These are phyloP conservation scores for Arge pagana DNA, from an alignment of 2,888 invertebrate genomes.

Conservation along the genomic window DNA sequence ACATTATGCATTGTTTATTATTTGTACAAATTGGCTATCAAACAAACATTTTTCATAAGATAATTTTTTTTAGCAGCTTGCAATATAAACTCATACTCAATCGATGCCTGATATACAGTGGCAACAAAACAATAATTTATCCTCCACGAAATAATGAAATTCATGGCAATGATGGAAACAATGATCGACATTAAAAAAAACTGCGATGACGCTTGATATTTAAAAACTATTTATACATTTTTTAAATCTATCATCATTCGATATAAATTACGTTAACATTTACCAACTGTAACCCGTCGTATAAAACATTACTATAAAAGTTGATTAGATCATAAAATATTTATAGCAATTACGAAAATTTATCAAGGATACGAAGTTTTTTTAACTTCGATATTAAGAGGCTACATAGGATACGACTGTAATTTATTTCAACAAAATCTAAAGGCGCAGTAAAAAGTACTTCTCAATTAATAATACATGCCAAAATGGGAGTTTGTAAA, in stretches of 20 bases:
- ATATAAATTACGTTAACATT: neutral
- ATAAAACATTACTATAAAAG: neutral
- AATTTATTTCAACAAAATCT: too few relatives aligned
- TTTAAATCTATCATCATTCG: too few relatives aligned
- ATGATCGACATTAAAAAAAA: neutral
- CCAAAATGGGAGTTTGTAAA: too few relatives aligned
- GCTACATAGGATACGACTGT: too few relatives aligned
- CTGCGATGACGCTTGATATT: neutral
- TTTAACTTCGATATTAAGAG: neutral
- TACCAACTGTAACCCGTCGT: conserved; percentile 2
- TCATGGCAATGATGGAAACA: neutral
- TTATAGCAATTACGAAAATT: neutral
- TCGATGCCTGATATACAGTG: neutral
- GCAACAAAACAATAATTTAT: neutral
- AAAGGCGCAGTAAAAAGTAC: too few relatives aligned
- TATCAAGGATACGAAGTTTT: neutral
- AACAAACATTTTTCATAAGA: too few relatives aligned
- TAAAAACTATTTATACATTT: too few relatives aligned
- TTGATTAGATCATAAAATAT: neutral
- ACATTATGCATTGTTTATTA: conserved; percentile 12
- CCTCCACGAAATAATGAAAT: neutral
- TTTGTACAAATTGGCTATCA: conserved; percentile 16
- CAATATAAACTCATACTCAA: neutral
- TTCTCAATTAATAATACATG: too few relatives aligned
- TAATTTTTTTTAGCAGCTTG: neutral